Conservation (phyloP, 2,797 vertebrate species). For the Gallirallus australis region DNA sequence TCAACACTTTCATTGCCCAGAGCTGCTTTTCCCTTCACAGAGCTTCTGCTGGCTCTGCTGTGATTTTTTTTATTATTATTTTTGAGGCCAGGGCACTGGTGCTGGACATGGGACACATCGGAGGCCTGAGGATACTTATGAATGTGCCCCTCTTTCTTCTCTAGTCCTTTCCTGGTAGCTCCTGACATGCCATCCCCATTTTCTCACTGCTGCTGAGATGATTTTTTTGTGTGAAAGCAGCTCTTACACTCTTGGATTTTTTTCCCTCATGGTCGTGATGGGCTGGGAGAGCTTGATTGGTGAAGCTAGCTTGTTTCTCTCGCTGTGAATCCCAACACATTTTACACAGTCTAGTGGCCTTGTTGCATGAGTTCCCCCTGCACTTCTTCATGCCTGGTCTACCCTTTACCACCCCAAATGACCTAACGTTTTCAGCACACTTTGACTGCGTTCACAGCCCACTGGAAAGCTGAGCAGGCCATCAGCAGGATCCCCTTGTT, state of each 20-base stretch:
- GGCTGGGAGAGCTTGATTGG: not conserved
- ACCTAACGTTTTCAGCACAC: too few relatives aligned
- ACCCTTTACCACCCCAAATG: not conserved
- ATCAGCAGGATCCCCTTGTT: not conserved
- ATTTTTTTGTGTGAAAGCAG: not conserved
- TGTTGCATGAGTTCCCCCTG: not conserved
- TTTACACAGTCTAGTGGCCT: too few relatives aligned
- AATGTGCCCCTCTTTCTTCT: not conserved
- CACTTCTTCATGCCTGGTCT: not conserved
- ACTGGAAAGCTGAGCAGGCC: accelerated
- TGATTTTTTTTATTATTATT: not conserved
- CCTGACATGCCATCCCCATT: not conserved
- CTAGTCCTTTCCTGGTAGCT: not conserved
- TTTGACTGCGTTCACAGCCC: accelerated
- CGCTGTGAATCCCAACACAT: accelerated
- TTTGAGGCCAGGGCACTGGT: not conserved
- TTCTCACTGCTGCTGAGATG: not conserved
- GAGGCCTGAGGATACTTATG: not conserved
- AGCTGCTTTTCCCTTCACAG: not conserved
- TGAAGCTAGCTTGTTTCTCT: not conserved
- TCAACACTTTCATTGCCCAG: not conserved
- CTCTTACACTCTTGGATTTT: not conserved
- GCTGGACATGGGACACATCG: accelerated
- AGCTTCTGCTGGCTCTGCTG: not conserved
- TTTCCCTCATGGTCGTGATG: accelerated